A percentile compares a stretch with the other conserved stretches of the same genome.
Evolutionary conservation across 2,888 invertebrate genomes (phyloP).

Genomic region (Leucania comma): DNA sequence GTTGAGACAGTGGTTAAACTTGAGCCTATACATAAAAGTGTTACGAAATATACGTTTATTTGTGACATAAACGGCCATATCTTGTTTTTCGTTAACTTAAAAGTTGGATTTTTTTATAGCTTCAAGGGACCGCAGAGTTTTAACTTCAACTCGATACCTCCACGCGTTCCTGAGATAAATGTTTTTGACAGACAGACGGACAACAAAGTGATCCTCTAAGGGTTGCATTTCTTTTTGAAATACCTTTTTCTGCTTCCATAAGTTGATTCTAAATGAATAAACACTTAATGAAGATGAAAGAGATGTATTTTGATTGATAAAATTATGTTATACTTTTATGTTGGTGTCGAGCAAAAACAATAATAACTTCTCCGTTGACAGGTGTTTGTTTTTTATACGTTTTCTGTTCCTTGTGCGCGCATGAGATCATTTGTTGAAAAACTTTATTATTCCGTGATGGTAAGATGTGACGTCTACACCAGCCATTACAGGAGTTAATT

Average conservation of each 20-base stretch:
- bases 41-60: too few species aligned
- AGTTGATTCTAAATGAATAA: slow-evolving; percentile 31
- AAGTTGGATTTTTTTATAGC: too few species aligned
- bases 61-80: too few species aligned
- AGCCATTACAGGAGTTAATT: slow-evolving; percentile 11
- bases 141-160: too few species aligned
- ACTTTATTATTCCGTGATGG: slow-evolving; percentile 14
- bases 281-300: slow-evolving; percentile 32
- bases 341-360: slow-evolving; percentile 52
- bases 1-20: background rate
- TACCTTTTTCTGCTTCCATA: slow-evolving; percentile 10
- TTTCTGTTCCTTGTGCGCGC: slow-evolving; percentile 27
- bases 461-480: slow-evolving; percentile 20
- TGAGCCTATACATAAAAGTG: background rate
- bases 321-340: slow-evolving; percentile 38
- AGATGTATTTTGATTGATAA: slow-evolving; percentile 48
- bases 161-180: too few species aligned
- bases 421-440: slow-evolving; percentile 56
- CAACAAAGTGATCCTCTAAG: too few species aligned
- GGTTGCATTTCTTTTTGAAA: too few species aligned
- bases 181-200: too few species aligned
- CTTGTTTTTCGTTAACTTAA: too few species aligned
- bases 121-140: too few species aligned
- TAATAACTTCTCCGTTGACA: slow-evolving; percentile 47
- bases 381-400: slow-evolving; percentile 44